Evolutionary conservation across 2,888 invertebrate species (phyloP).

Genomic region (Drosophila atripex): DNA sequence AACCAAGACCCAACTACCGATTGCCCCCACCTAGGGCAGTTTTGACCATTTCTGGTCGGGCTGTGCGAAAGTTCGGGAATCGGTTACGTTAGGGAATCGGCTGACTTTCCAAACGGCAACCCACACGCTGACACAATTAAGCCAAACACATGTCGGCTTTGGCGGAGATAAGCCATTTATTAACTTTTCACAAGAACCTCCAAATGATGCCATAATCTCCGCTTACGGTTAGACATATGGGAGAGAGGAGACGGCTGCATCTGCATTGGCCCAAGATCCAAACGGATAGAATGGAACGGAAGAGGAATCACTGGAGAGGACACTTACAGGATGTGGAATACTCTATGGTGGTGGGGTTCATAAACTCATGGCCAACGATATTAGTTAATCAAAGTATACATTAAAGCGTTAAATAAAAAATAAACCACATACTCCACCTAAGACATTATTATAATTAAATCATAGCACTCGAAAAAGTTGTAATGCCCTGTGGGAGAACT

Average conservation of each 20-base stretch:
- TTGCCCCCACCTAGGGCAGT: slow-evolving; percentile 51
- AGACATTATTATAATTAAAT: not conserved
- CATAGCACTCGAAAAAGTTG: slow-evolving; percentile 12
- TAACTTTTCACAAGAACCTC: slow-evolving; percentile 77
- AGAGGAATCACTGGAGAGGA: not conserved
- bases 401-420: too few species aligned
- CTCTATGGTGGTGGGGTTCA: slow-evolving; percentile 7
- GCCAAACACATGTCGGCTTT: slow-evolving; percentile 77
- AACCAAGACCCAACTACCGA: not conserved
- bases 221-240: slow-evolving; percentile 78
- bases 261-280: slow-evolving; percentile 35
- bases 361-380: not conserved
- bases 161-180: slow-evolving; percentile 78
- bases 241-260: slow-evolving; percentile 56
- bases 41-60: slow-evolving; percentile 70
- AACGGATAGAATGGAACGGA: slow-evolving; percentile 36
- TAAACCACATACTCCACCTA: not conserved
- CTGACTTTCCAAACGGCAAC: slow-evolving; percentile 68
- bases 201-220: slow-evolving; percentile 80
- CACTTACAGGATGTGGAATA: slow-evolving; percentile 1
- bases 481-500: slow-evolving; percentile 19
- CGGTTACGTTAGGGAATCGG: not conserved
- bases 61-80: slow-evolving; percentile 72
- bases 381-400: too few species aligned
- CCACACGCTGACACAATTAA: slow-evolving; percentile 80